Conservation (phyloP, 1,140 invertebrate species). For the Latrodectus geometricus region DNA sequence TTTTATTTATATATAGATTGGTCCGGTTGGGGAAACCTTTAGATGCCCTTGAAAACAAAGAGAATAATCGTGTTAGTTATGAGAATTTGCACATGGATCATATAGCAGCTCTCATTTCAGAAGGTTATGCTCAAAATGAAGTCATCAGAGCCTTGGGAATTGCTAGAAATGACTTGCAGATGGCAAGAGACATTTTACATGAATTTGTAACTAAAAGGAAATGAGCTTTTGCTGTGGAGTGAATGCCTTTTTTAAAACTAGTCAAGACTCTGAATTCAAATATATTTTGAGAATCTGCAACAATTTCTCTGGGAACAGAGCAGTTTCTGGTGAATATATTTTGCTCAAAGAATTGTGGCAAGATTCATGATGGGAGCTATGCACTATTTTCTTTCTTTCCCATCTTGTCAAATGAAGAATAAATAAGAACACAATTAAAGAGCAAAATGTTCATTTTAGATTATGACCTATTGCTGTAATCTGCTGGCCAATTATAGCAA, state of each 20-base stretch:
- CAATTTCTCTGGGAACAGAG: not conserved
- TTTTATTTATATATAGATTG: constrained; percentile 10
- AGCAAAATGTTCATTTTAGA: not conserved
- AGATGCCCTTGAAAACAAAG: constrained; percentile 68
- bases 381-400: not conserved
- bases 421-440: not conserved
- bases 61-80: constrained; percentile 71
- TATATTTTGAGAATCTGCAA: not conserved
- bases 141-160: constrained; percentile 91
- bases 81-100: constrained; percentile 93
- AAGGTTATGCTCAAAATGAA: constrained; percentile 89
- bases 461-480: constrained; percentile 4
- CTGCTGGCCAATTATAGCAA: constrained; percentile 46
- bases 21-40: constrained; percentile 66
- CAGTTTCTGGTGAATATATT: not conserved
- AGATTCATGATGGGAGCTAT: not conserved
- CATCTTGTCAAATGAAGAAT: not conserved
- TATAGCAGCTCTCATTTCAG: constrained; percentile 85
- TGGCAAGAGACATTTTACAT: constrained; percentile 94
- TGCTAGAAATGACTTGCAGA: constrained; percentile 90
- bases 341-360: constrained; percentile 34
- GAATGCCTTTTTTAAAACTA: constrained; percentile 32
- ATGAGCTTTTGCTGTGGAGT: constrained; percentile 25
- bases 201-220: constrained; percentile 82
- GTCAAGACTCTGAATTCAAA: constrained; percentile 27